phyloP scores from a whole-genome alignment of 2,888 invertebrate genomes.

The Oscheius sp. region DNA sequence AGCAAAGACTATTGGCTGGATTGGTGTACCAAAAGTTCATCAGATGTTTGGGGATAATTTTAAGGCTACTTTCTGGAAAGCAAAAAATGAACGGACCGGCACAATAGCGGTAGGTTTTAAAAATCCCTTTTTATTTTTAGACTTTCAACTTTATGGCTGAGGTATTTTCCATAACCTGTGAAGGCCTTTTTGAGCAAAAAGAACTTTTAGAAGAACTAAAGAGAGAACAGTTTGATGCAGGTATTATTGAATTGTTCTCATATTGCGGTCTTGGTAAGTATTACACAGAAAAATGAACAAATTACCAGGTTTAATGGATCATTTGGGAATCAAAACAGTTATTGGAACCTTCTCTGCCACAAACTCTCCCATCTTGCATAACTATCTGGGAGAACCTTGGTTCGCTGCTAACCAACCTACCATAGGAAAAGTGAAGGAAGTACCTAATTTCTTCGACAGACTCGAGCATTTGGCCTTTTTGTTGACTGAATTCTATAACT shows the following conservation, averaged over 20 bases:
- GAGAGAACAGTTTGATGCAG: conserved; percentile 24
- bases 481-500: conserved; percentile 20
- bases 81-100: too few species aligned
- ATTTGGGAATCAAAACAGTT: conserved; percentile 3
- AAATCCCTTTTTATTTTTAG: too few species aligned
- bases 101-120: neutral
- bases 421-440: too few species aligned
- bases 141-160: too few species aligned
- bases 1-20: too few species aligned
- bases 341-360: conserved; percentile 16
- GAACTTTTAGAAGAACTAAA: neutral
- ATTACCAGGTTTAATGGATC: conserved; percentile 18
- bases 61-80: too few species aligned
- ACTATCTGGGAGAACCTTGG: conserved; percentile 14
- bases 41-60: too few species aligned
- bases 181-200: conserved; percentile 15
- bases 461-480: too few species aligned
- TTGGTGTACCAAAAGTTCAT: too few species aligned
- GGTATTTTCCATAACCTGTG: too few species aligned
- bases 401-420: neutral
- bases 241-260: conserved; percentile 24
- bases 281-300: neutral
- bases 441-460: too few species aligned
- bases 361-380: neutral
- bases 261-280: conserved; percentile 23